Evolutionary conservation across 2,888 invertebrate species (phyloP).

Genomic region (Deilephila elpenor): DNA sequence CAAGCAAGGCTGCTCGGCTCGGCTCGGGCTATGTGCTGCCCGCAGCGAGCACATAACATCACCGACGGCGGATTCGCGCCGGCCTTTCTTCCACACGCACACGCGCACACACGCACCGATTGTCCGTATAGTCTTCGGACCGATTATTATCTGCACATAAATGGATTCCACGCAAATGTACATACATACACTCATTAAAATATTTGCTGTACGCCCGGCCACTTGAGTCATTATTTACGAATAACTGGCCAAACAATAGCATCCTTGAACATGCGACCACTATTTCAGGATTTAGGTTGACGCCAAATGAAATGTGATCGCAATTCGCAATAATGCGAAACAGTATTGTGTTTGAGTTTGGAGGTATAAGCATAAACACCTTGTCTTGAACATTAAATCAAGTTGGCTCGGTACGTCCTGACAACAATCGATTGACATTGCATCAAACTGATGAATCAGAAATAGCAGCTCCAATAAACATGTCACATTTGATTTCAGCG

Average conservation of each 20-base stretch:
- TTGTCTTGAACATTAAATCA: conserved; percentile 58
- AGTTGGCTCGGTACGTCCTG: conserved; percentile 47
- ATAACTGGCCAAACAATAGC: conserved; percentile 60
- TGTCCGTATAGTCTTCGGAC: conserved; percentile 59
- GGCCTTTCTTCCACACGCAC: conserved; percentile 73
- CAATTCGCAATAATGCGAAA: conserved; percentile 41
- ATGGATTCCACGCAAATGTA: conserved; percentile 70
- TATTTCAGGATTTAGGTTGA: conserved; percentile 69
- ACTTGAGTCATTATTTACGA: conserved; percentile 61
- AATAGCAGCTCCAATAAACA: conserved; percentile 64
- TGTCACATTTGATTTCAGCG: conserved; percentile 51
- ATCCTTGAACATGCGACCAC: conserved; percentile 63
- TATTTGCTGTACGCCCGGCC: conserved; percentile 66
- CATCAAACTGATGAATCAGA: conserved; percentile 54
- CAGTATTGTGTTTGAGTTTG: conserved; percentile 47
- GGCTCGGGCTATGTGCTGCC: conserved; percentile 74
- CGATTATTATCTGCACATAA: conserved; percentile 76
- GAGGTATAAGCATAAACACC: conserved; percentile 60
- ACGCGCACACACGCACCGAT: conserved; percentile 35
- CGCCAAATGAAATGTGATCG: conserved; percentile 57
- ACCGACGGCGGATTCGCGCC: conserved; percentile 79
- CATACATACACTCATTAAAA: conserved; percentile 68
- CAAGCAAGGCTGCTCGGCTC: conserved; percentile 76
- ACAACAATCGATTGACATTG: conserved; percentile 61
- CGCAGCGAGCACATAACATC: conserved; percentile 76